A percentile compares a stretch with the other conserved stretches of the same genome.
These are phyloP conservation scores for Lagopus muta DNA, from an alignment of 2,113 vertebrate species.

Conservation along the genomic window DNA sequence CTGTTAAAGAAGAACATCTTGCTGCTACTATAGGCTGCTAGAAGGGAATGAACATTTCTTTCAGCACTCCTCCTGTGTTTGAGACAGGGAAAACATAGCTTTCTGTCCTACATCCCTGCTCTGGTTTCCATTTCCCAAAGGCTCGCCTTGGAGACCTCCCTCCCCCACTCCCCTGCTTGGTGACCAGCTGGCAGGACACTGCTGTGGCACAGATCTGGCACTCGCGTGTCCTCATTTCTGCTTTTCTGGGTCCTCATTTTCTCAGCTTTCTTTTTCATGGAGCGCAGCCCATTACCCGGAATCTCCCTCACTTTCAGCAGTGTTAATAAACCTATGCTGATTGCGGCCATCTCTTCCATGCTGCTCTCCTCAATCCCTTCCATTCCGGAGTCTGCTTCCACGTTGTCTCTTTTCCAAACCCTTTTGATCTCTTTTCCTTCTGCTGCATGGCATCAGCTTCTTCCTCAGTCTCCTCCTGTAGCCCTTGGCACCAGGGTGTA, in stretches of 20 bases:
- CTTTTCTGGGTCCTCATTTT: background rate
- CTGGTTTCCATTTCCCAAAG: background rate
- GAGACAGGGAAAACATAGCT: background rate
- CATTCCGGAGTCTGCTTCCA: background rate
- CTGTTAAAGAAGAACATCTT: background rate
- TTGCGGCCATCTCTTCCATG: background rate
- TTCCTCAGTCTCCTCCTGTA: background rate
- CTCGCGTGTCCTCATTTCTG: background rate
- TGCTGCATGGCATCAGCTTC: background rate
- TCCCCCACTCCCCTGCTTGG: background rate
- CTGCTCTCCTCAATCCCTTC: background rate
- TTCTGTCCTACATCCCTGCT: background rate
- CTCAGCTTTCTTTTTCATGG: background rate
- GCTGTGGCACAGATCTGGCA: background rate
- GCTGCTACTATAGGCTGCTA: background rate
- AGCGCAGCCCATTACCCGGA: background rate
- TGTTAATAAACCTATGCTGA: background rate
- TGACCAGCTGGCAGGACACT: background rate
- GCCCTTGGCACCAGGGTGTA: background rate
- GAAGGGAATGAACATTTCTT: background rate
- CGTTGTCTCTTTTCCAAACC: background rate
- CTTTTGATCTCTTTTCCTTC: background rate
- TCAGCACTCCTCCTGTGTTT: fast-evolving
- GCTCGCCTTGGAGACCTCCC: background rate
- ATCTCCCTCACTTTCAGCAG: background rate